Conservation (phyloP, 1,140 invertebrate species). For the Danaus melanippus region DNA sequence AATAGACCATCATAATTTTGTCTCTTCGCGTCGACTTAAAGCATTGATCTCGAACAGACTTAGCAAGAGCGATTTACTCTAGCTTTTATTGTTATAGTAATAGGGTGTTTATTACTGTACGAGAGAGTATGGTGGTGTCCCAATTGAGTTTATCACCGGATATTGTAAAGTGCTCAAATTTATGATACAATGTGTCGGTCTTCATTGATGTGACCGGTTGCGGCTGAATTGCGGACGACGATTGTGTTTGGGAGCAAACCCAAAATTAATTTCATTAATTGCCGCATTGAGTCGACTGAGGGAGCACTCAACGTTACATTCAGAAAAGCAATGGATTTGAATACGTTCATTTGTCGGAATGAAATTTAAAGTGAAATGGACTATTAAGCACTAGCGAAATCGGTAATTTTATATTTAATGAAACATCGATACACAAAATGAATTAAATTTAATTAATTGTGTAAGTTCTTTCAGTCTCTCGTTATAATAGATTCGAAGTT, state of each 20-base stretch:
- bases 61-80: conserved; percentile 33
- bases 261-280: conserved; percentile 38
- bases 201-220: conserved; percentile 38
- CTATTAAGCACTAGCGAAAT: conserved; percentile 1
- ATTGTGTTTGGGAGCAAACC: conserved; percentile 29
- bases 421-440: not conserved
- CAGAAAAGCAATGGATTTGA: conserved; percentile 10
- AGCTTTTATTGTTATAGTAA: conserved; percentile 33
- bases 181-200: conserved; percentile 46
- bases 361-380: conserved; percentile 7
- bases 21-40: conserved; percentile 36
- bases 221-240: conserved; percentile 25
- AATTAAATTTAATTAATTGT: not conserved
- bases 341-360: conserved; percentile 6
- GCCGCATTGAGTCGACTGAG: conserved; percentile 22
- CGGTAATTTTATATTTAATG: conserved; percentile 1
- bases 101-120: conserved; percentile 36
- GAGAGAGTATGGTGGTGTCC: conserved; percentile 27
- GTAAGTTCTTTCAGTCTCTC: too few relatives aligned
- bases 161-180: conserved; percentile 64
- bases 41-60: conserved; percentile 25
- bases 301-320: conserved; percentile 12
- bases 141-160: conserved; percentile 64
- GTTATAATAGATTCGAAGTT: too few relatives aligned
- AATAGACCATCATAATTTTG: conserved; percentile 67